Conservation (phyloP, 2,113 vertebrate genomes). For the Uria aalge region DNA sequence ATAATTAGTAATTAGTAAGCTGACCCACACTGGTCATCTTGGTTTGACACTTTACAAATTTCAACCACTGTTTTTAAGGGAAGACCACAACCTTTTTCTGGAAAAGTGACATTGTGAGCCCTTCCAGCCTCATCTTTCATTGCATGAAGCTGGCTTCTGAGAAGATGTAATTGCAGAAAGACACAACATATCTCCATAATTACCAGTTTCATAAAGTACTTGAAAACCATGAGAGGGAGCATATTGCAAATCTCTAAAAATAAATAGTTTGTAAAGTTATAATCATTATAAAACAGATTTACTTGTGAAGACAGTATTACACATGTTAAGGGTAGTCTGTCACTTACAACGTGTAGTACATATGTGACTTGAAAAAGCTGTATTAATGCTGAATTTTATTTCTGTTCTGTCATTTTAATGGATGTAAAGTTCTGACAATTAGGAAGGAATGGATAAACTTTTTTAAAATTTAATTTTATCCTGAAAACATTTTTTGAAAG, state of each 20-base stretch:
- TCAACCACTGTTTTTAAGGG: background rate
- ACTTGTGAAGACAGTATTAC: slow-evolving; percentile 47
- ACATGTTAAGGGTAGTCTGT: slow-evolving; percentile 45
- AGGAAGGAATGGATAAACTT: background rate
- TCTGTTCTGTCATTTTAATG: background rate
- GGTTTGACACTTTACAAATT: background rate
- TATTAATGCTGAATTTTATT: slow-evolving; percentile 22
- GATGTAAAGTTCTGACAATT: background rate
- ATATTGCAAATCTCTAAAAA: slow-evolving; percentile 64
- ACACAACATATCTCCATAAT: slow-evolving; percentile 18
- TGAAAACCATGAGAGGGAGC: slow-evolving; percentile 43
- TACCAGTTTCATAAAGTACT: slow-evolving; percentile 22
- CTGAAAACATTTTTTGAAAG: background rate
- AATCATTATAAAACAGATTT: slow-evolving; percentile 60
- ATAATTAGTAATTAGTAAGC: background rate
- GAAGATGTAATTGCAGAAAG: background rate
- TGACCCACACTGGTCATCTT: background rate
- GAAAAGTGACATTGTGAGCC: background rate
- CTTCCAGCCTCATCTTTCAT: background rate
- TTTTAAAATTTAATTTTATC: background rate
- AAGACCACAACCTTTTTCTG: background rate
- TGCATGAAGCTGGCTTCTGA: background rate
- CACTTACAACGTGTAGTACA: slow-evolving; percentile 7
- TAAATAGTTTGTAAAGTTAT: slow-evolving; percentile 52
- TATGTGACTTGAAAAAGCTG: slow-evolving; percentile 37